phyloP scores from a whole-genome alignment of 2,797 vertebrate species.

The Neomorphus geoffroyi region DNA sequence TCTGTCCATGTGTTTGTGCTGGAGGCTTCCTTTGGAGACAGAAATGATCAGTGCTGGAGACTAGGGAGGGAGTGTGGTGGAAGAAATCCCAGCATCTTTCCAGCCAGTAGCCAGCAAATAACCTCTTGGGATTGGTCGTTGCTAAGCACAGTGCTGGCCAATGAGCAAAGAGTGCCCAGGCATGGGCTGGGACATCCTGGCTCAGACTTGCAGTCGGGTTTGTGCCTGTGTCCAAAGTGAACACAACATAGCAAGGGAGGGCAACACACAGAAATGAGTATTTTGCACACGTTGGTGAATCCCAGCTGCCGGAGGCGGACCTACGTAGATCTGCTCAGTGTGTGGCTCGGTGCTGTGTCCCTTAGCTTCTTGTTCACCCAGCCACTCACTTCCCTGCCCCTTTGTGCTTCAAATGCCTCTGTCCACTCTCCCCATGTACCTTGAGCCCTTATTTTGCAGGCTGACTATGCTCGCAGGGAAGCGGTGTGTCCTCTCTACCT shows the following conservation, averaged over 20 bases:
- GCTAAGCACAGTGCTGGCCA: constrained; percentile 36
- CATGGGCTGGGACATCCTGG: neutral
- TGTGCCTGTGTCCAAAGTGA: neutral
- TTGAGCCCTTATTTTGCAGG: neutral
- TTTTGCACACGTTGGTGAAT: neutral
- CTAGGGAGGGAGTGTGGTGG: fast-evolving
- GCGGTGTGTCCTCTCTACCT: neutral
- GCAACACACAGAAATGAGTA: neutral
- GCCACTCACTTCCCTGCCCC: neutral
- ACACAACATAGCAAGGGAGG: neutral
- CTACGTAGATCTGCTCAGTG: neutral
- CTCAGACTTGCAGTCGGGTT: neutral
- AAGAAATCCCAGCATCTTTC: constrained; percentile 14
- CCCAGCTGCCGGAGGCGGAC: neutral
- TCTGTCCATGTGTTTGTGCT: neutral
- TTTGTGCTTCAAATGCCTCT: fast-evolving
- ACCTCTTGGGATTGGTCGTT: constrained; percentile 21
- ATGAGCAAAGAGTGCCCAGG: neutral
- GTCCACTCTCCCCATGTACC: fast-evolving
- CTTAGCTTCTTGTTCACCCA: neutral
- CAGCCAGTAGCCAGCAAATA: neutral
- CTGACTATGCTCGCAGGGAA: neutral
- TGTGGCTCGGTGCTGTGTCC: neutral
- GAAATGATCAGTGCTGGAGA: neutral
- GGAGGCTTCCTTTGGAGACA: neutral